Evolutionary conservation across 2,888 invertebrate species (phyloP), one percentile per base, ranked within the genome.

Genomic region (Masnerella sp.): DNA sequence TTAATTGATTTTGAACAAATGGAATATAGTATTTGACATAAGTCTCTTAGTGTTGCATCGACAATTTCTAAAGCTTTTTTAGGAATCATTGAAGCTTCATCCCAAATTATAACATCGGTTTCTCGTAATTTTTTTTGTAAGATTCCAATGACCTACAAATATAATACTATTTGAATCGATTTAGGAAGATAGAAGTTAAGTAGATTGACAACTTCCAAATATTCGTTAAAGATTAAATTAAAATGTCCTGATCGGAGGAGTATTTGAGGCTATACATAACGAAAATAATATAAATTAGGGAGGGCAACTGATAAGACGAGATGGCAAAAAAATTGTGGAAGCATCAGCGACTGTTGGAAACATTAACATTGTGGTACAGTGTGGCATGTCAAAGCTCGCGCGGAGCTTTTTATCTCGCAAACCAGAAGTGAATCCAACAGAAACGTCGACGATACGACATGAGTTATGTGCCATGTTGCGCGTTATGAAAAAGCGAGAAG

Each of bases 381-480:
- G 34, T 36, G 28, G 40, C 38, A 64, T 58, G 51, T 64, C 51
- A 71, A 71, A 71, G 45, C 59, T 69, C 54, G 34, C 47, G 42
- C 45, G 52, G 45, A 58, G 71, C 64, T 71, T 71, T 71, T 71
- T 71, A 71, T 71, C 71, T 71, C 36, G n/a, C 58, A 38, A 64
- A 14, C 38, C 58, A 59, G 64, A 71, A 71, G 71, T 64, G 71
- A 71, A 71, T 71, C 71, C 64, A 64, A 54, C 58, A 71, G 64
- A 64, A 71, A 71, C 28, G 70, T 71, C 58, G 62, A 58, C 70
- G 62, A 71, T 71, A 71, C 70, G 43, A 56, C 64, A 71, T 71
- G 70, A 64, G 42, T 71, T 71, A 71, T 64, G 70, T 64, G 49
- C 64, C 64, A 71, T 71, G 70, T 71, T 64, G 70, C 43, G 58